Base-by-base conservation (phyloP, 2,797 vertebrate species). In the Sylvilagus floridanus region DNA sequence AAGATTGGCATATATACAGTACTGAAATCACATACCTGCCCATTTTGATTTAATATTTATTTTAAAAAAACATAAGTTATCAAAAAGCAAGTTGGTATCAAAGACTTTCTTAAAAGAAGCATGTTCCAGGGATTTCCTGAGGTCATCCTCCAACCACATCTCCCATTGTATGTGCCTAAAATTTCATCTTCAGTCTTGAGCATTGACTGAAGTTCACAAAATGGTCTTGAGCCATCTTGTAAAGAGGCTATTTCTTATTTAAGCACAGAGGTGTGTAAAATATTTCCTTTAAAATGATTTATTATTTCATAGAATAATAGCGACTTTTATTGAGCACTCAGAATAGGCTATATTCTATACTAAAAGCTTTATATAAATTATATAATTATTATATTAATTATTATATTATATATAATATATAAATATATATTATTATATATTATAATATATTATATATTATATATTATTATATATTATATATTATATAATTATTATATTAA, bases 261-360 rank as follows among this genome's bases (percentile, higher is more conserved):
- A 93, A 89, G 52, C 78, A 66, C 13, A 88, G 42, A 57, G 1
- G 6, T 86, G 8, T 57, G 2, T 77, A 57, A 92, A 92, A 21
- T 90, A 42, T 10, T 83, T 71, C 37, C 28, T 85, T 81, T 66
- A 54, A 93, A 66, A 63, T 62, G 63, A 28, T 28, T 91, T 79
- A n/a, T 77, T 93, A 76, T 76, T 91, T 30, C 13, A 76, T 77
- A 60, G 30, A 91, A 62, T 76, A 93, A 76, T 2, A 93, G 54
- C 30, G 63, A 32, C 9, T 28, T 95, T 73, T 68, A 81, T 72
- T 37, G 54, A 69, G 54, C 50, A 84, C 87, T 84, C 69, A 42
- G n/a, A 68, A 3, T 86, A 87, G 72, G 42, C 19, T 28, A 52
- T 82, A 35, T 68, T 52, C 28, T 69, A 19, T 79, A 26, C 2